Base-by-base conservation (phyloP, 2,888 invertebrate genomes). In the Magallana nippona region DNA sequence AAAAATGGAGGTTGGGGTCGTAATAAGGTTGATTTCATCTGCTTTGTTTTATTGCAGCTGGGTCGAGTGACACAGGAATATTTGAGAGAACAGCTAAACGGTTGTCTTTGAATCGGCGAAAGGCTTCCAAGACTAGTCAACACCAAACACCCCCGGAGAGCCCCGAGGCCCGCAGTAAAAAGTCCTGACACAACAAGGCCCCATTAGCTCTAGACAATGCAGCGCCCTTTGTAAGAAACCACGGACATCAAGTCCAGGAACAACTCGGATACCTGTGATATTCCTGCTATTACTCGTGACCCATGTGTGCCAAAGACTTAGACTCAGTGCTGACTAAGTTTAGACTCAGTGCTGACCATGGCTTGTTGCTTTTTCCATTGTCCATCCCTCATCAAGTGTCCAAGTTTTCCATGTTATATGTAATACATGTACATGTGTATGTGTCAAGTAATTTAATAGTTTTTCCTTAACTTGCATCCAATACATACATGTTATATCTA, bases 61-160 rank as follows among this genome's bases (percentile, higher is more conserved):
- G 81, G 81, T 80, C 81, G 27, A 83, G 81, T 81, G 83, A 84
- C 77, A 62, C 79, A 17, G 80, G 83, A 80, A 81, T 60, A 60
- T 81, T 84, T 78, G 84, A 82, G 22, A 80, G 90, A 62, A 90
- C 90, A 27, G 89, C 90, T n/a, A 87, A 90, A 22, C 87, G 91
- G 60, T 81, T 91, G 17, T 91, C 91, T 19, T 86, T 89, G 78
- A 89, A 88, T 58, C 83, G 88, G 19, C 87, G 90, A 13, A 89
- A 89, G 78, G 84, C 87, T 3, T 86, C 89, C 57, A 88, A 88
- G 78, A 71, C 85, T n/a, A 82, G 84, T 32, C 83, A 80, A 17
- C 79, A 71, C 55, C 81, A 81, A 10, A 86, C 79, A 62, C 85
- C 85, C 62, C 88, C 77, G 79, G 86, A 81, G 85, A 87, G n/a